Base-by-base conservation (phyloP, 2,113 vertebrate species). In the Tinamus guttatus region DNA sequence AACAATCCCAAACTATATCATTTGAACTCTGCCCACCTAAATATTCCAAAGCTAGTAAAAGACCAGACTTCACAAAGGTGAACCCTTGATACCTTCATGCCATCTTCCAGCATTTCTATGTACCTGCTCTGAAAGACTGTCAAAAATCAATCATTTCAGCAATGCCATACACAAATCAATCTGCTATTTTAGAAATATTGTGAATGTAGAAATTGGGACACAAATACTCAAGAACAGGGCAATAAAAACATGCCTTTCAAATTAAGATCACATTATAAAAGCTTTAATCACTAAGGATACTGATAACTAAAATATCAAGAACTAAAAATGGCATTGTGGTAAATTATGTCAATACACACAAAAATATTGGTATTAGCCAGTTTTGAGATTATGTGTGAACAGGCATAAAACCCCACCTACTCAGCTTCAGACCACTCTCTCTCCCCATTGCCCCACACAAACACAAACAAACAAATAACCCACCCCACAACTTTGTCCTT, bases 241-340 rank as follows among this genome's bases (percentile, higher is more conserved):
- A 58, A 20, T 30, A 3, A 56, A 64, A 73, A 77, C 1, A n/a
- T 1, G 3, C 10, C 38, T 51, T 56, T 62, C 34, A 69, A 52
- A 80, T 28, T 9, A 41, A 60, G 41, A 9, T 22, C 58, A 34
- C 7, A 47, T 19, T 5, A 5, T 7, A 36, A 54, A 92, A 81
- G 9, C 36, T 54, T 9, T 21, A 12, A 85, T 7, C 15, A 69
- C 59, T 17, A 41, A 86, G 30, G 13, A 65, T 13, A 45, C 25
- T 38, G 64, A 25, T 0, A 77, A 32, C 51, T 0, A 52, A 77
- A 32, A 45, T 0, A 52, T 1, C 21, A 30, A 34, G 43, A 79
- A 38, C 32, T 52, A 27, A 27, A 43, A 16, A 60, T 7, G 3
- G 11, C 1, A 43, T 14, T 51, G 51, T 2, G n/a, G 13, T 52